phyloP scores from a whole-genome alignment of 2,113 vertebrate genomes.

The Takifugu bimaculatus region DNA sequence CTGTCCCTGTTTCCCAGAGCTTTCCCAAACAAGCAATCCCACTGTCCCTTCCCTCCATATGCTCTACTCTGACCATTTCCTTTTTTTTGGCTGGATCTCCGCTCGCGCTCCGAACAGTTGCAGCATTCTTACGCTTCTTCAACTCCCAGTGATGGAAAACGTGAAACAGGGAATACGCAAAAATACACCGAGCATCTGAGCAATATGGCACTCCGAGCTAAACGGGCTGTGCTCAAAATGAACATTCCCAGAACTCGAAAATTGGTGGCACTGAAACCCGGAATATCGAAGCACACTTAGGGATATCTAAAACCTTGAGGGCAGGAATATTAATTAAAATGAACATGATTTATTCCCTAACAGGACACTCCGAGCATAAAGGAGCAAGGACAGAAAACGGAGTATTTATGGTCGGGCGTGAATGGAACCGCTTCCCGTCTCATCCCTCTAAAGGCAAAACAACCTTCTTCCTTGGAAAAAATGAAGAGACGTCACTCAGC shows the following conservation, averaged over 20 bases:
- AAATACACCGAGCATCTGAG: not conserved
- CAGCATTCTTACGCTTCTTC: slow-evolving; percentile 3
- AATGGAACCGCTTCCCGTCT: no score
- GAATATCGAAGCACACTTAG: not conserved
- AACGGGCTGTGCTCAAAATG: not conserved
- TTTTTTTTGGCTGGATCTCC: not conserved
- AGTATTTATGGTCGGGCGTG: no score
- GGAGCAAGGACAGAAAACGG: no score
- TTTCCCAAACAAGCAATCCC: slow-evolving; percentile 41
- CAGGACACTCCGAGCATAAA: no score
- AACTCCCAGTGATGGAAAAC: not conserved
- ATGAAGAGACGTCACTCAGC: no score
- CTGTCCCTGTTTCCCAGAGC: slow-evolving; percentile 21
- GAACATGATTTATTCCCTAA: no score
- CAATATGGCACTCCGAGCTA: not conserved
- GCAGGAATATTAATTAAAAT: no score
- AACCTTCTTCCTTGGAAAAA: no score
- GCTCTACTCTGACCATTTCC: slow-evolving; percentile 30
- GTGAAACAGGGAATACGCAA: not conserved
- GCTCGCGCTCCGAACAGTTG: no score
- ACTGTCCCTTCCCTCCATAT: slow-evolving; percentile 35
- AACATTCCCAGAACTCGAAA: not conserved
- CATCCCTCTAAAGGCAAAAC: no score
- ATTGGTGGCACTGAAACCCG: not conserved
- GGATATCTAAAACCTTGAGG: no score